These are phyloP conservation scores for Anodontia alba DNA, from an alignment of 2,888 invertebrate species.

Conservation along the genomic window DNA sequence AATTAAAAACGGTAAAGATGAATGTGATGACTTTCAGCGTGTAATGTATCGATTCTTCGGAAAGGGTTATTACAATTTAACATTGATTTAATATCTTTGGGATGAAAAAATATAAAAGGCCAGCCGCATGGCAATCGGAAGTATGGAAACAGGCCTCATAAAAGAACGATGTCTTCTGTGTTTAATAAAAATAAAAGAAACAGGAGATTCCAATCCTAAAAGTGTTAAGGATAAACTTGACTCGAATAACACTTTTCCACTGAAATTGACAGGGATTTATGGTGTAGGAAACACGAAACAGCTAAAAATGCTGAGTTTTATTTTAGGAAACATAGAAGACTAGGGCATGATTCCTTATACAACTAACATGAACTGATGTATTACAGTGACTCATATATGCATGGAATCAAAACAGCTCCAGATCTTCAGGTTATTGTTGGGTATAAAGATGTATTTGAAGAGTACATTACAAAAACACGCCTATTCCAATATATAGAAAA, in stretches of 20 bases:
- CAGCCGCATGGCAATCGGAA: background rate
- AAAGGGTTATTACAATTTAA: background rate
- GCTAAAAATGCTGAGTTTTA: background rate
- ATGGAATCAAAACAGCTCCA: conserved; percentile 5
- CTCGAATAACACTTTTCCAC: background rate
- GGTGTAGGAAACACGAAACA: background rate
- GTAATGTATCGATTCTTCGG: background rate
- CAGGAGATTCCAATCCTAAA: background rate
- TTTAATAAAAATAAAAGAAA: background rate
- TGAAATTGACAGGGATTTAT: background rate
- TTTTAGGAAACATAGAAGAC: background rate
- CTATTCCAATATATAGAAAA: no score
- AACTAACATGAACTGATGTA: background rate
- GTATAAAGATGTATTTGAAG: background rate
- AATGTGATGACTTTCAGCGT: background rate
- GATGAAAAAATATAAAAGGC: conserved; percentile 8
- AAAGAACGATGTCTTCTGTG: background rate
- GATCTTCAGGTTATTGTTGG: background rate
- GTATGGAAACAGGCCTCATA: background rate
- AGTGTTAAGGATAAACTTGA: background rate
- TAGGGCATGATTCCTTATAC: conserved; percentile 6
- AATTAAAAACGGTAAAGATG: conserved; percentile 11
- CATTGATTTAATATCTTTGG: background rate
- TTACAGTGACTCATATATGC: background rate
- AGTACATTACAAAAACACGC: no score